A percentile compares a stretch with the other conserved stretches of the same genome.
Conservation (phyloP, 30 jellyfish, hydroid and myxozoan genomes). For the Pseudorhiza aurosa region DNA sequence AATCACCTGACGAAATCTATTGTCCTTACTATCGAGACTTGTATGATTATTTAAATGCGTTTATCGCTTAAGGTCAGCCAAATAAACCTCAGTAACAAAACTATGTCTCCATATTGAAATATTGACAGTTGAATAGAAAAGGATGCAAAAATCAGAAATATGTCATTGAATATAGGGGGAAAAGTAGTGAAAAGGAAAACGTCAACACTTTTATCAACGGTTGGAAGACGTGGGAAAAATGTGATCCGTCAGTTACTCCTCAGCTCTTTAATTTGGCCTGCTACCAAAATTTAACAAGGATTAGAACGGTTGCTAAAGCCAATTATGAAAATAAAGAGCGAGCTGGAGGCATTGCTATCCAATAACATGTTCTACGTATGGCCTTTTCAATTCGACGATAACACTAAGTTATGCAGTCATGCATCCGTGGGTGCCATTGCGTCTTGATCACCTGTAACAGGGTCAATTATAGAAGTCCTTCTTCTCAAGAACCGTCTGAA, state of each 20-base stretch:
- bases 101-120: neutral
- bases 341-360: too few species aligned
- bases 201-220: neutral
- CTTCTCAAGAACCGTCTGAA: too few species aligned
- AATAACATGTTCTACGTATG: too few species aligned
- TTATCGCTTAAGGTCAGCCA: neutral
- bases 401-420: too few species aligned
- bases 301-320: neutral
- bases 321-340: too few species aligned
- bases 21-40: neutral
- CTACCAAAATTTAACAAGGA: neutral
- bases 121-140: neutral
- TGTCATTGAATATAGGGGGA: neutral
- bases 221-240: constrained; percentile 4
- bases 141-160: neutral
- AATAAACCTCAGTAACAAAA: constrained; percentile 3
- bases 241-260: too few species aligned
- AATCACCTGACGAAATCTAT: too few species aligned
- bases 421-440: too few species aligned
- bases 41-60: neutral
- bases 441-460: too few species aligned
- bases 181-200: neutral
- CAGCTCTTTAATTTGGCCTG: neutral
- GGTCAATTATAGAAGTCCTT: too few species aligned
- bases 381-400: too few species aligned